Percentiles rank a stretch among this genome's conserved stretches.
phyloP scores from a whole-genome alignment of 2,888 invertebrate species.

The Dinocampus coccinellae region DNA sequence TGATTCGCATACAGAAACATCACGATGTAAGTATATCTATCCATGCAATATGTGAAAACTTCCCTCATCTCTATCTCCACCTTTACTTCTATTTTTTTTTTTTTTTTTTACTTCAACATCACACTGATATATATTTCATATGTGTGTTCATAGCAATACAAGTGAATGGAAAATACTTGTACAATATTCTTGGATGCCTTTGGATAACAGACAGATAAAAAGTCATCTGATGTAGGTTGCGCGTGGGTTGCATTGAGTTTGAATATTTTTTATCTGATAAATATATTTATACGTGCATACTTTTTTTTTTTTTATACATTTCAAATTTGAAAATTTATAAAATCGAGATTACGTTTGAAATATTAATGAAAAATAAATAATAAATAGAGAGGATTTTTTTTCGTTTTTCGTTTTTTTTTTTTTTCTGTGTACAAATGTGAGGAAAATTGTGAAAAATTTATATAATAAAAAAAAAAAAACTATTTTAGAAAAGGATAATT shows the following conservation, averaged over 20 bases:
- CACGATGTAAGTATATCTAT: background rate
- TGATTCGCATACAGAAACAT: conserved; percentile 27
- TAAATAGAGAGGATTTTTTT: too few species aligned
- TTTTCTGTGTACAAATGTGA: too few species aligned
- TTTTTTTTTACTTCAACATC: background rate
- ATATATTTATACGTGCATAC: background rate
- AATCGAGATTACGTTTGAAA: too few species aligned
- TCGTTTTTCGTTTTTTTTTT: too few species aligned
- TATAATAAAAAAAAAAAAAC: too few species aligned
- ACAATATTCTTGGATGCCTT: background rate
- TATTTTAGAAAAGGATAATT: too few species aligned
- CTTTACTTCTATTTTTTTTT: too few species aligned
- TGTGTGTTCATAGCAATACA: background rate
- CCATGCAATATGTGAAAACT: conserved; percentile 23
- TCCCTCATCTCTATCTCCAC: background rate
- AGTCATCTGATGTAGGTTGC: background rate
- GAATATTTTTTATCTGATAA: background rate
- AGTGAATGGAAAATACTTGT: conserved; percentile 1
- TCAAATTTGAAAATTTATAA: too few species aligned
- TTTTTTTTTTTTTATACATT: too few species aligned
- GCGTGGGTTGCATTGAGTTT: background rate
- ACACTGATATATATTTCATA: background rate
- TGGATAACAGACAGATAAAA: background rate
- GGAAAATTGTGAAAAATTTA: too few species aligned
- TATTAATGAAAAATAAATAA: too few species aligned